Evolutionary conservation across 2,797 vertebrate genomes (phyloP).

Genomic region (Ficedula albicollis): DNA sequence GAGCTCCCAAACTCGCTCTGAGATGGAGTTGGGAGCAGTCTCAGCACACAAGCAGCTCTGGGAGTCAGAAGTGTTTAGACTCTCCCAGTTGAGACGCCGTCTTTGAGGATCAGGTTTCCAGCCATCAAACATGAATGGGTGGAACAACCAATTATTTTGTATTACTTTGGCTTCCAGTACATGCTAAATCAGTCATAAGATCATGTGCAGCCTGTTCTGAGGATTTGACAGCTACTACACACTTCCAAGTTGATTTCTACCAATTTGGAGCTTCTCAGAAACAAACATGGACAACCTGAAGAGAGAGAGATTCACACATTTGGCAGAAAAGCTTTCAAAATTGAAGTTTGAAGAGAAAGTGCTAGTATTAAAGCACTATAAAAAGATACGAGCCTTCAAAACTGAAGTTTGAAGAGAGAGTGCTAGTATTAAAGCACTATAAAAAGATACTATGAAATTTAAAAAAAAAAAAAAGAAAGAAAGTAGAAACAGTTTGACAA

Average conservation of each 20-base stretch:
- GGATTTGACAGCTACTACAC: conserved; percentile 46
- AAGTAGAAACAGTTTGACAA: not conserved
- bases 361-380: conserved; percentile 33
- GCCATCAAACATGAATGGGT: not conserved
- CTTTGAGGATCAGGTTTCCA: not conserved
- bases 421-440: conserved; percentile 28
- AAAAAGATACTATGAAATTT: not conserved
- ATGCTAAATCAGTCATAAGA: conserved; percentile 30
- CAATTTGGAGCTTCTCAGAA: conserved; percentile 48
- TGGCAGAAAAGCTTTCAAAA: conserved; percentile 30
- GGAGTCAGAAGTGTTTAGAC: not conserved
- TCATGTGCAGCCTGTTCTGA: conserved; percentile 27
- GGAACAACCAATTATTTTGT: conserved; percentile 44
- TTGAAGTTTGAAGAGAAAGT: conserved; percentile 18
- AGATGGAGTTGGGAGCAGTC: not conserved
- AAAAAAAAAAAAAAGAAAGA: not conserved
- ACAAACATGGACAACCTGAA: conserved; percentile 53
- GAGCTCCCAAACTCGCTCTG: not conserved
- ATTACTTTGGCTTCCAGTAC: not conserved
- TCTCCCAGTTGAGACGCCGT: not conserved
- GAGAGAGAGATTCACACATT: conserved; percentile 57
- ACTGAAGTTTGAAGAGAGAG: conserved; percentile 19
- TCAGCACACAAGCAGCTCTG: not conserved
- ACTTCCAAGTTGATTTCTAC: conserved; percentile 39
- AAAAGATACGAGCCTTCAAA: conserved; percentile 34